Evolutionary conservation across 2,113 vertebrate genomes (phyloP).

Genomic region (Hippocampus zosterae): DNA sequence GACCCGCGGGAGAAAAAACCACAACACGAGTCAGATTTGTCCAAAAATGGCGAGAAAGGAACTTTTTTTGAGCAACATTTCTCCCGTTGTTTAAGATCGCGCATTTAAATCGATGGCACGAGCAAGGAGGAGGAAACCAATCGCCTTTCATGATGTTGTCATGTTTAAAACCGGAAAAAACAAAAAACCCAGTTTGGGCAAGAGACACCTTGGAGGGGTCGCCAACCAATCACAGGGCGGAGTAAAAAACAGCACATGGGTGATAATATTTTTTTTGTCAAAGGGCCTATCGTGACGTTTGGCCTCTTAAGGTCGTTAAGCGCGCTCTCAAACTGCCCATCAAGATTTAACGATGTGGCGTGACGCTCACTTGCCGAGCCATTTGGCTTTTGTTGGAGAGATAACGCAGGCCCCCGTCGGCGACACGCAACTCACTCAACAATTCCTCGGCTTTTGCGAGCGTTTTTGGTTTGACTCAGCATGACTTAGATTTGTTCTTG

Average conservation of each 20-base stretch:
- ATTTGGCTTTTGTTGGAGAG: neutral
- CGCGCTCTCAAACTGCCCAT: conserved; percentile 1
- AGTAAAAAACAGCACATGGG: neutral
- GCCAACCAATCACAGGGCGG: neutral
- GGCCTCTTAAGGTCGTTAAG: conserved; percentile 2
- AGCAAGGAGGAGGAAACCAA: too few relatives aligned
- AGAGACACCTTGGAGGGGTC: neutral
- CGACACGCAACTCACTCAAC: conserved; percentile 42
- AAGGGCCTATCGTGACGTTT: conserved; percentile 1
- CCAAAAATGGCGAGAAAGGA: conserved; percentile 36
- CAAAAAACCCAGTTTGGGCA: too few relatives aligned
- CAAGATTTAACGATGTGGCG: neutral
- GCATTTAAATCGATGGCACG: too few relatives aligned
- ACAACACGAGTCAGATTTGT: conserved; percentile 59
- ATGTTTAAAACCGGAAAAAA: too few relatives aligned
- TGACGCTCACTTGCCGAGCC: neutral
- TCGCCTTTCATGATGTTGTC: too few relatives aligned
- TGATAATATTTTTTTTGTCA: neutral
- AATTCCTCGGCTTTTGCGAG: too few relatives aligned
- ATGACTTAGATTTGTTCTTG: too few relatives aligned
- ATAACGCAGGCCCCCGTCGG: neutral
- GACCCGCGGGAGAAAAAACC: conserved; percentile 69
- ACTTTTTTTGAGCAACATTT: neutral
- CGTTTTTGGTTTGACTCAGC: too few relatives aligned
- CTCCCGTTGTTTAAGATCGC: neutral